Conservation (phyloP, 2,113 vertebrate genomes). For the Elephantulus edwardii region DNA sequence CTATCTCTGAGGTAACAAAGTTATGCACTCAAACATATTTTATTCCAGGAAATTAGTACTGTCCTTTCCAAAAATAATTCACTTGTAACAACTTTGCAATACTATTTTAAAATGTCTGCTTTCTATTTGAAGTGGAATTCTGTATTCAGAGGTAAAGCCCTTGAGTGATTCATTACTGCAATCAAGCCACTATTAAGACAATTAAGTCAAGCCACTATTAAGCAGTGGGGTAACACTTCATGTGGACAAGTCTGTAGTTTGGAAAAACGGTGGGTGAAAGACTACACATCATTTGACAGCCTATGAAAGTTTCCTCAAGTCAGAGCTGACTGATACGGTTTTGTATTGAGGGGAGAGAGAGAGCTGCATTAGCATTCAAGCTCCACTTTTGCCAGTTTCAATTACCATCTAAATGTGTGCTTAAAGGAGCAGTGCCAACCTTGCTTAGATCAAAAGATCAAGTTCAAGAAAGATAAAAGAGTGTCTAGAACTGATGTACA, state of each 20-base stretch:
- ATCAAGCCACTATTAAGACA: accelerated
- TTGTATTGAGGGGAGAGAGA: not conserved
- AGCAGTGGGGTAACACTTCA: not conserved
- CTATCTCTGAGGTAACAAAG: not conserved
- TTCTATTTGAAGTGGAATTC: not conserved
- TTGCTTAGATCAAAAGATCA: slow-evolving; percentile 25
- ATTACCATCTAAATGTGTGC: slow-evolving; percentile 1
- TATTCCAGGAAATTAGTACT: not conserved
- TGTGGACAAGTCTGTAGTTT: not conserved
- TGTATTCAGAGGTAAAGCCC: not conserved
- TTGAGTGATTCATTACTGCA: not conserved
- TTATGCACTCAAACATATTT: not conserved
- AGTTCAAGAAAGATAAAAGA: not conserved
- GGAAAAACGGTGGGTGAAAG: not conserved
- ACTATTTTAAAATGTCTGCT: not conserved
- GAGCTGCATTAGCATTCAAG: not conserved
- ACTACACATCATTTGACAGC: not conserved
- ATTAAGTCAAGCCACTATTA: no score
- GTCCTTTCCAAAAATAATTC: not conserved
- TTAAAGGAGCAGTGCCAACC: slow-evolving; percentile 48
- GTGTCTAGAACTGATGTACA: not conserved
- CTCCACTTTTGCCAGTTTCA: slow-evolving; percentile 21
- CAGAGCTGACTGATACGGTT: not conserved
- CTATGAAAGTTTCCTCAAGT: not conserved
- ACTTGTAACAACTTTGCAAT: not conserved